Conservation (phyloP, 1,140 invertebrate species). For the Philotrypesis tridentata region DNA sequence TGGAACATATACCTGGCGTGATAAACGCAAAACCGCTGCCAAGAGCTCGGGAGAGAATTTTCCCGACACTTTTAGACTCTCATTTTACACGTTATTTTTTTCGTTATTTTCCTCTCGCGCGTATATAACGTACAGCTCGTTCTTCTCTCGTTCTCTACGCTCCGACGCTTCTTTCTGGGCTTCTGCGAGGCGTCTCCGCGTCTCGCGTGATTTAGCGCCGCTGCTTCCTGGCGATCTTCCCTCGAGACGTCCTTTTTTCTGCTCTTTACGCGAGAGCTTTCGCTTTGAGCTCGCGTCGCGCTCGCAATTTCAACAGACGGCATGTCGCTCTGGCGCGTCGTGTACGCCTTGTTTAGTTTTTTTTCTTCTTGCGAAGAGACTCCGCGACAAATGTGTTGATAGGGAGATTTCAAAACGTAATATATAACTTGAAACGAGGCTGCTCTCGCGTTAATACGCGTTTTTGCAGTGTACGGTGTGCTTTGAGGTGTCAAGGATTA, state of each 20-base stretch:
- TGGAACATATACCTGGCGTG: not conserved
- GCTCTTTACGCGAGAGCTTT: slow-evolving; percentile 25
- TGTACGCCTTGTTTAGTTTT: not conserved
- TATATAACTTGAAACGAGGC: not conserved
- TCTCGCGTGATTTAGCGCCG: slow-evolving; percentile 64
- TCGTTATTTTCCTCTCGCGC: not conserved
- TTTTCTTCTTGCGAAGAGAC: slow-evolving; percentile 1
- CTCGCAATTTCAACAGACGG: slow-evolving; percentile 33
- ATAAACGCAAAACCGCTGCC: slow-evolving; percentile 6
- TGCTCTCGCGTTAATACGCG: too few species aligned
- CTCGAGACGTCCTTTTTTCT: slow-evolving; percentile 58
- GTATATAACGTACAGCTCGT: too few species aligned
- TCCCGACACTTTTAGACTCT: not conserved
- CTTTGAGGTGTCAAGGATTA: too few species aligned
- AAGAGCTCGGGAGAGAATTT: slow-evolving; percentile 6
- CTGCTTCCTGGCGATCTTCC: slow-evolving; percentile 66
- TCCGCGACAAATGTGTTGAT: slow-evolving; percentile 22
- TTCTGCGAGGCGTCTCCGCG: slow-evolving; percentile 51
- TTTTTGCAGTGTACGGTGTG: too few species aligned
- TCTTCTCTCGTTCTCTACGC: too few species aligned
- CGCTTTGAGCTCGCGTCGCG: not conserved
- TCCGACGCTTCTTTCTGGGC: not conserved
- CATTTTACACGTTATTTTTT: not conserved
- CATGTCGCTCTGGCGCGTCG: not conserved
- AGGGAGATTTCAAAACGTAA: slow-evolving; percentile 5